phyloP scores from a whole-genome alignment of 2,113 vertebrate genomes.

The Sitta europaea region DNA sequence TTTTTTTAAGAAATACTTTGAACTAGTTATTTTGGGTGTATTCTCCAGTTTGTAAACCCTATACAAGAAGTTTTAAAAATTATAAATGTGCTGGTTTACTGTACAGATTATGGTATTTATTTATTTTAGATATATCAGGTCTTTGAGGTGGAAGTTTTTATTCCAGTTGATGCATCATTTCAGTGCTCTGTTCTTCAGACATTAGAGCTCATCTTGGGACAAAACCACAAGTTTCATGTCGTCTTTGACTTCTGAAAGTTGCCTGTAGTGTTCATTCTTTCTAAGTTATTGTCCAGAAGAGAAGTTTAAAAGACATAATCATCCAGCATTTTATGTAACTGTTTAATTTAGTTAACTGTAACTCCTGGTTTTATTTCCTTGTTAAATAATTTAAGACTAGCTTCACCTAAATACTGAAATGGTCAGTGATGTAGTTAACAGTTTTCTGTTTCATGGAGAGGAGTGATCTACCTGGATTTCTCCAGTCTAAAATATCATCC shows the following conservation, averaged over 20 bases:
- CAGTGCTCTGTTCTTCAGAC: not conserved
- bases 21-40: not conserved
- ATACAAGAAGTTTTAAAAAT: not conserved
- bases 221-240: not conserved
- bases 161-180: not conserved
- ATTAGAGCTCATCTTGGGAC: not conserved
- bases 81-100: not conserved
- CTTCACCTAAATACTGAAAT: not conserved
- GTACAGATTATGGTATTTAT: not conserved
- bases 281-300: not conserved
- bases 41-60: not conserved
- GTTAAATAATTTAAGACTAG: not conserved
- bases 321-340: not conserved
- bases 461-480: not conserved
- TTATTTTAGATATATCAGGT: not conserved
- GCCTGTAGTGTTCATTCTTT: not conserved
- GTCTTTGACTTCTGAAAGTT: not conserved
- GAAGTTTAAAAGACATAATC: not conserved
- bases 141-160: not conserved
- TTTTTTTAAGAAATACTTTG: not conserved
- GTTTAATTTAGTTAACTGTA: not conserved
- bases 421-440: not conserved
- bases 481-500: not conserved
- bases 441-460: not conserved
- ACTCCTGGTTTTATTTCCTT: not conserved